These are phyloP conservation scores for Tetrax tetrax DNA, from an alignment of 2,113 vertebrate species.

Conservation along the genomic window DNA sequence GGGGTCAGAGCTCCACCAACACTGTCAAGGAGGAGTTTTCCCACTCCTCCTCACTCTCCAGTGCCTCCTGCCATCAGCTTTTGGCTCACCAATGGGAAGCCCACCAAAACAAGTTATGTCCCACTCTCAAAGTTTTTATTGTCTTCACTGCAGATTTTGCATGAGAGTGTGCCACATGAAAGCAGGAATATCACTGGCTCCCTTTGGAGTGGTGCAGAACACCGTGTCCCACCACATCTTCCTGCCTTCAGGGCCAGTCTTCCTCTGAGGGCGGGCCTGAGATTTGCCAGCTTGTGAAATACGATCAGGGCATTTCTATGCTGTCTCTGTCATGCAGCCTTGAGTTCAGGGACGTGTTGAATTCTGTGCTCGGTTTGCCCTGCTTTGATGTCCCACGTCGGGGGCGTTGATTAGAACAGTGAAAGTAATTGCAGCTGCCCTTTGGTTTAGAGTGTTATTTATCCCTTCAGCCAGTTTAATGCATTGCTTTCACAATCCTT, in stretches of 20 bases:
- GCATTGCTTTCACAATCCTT: neutral
- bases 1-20: slow-evolving; percentile 9
- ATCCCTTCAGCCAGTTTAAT: neutral
- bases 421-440: slow-evolving; percentile 1
- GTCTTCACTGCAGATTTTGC: neutral
- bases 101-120: neutral
- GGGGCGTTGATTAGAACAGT: neutral
- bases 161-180: neutral
- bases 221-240: neutral
- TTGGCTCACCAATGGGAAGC: neutral
- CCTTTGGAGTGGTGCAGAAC: neutral
- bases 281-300: slow-evolving; percentile 34
- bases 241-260: neutral
- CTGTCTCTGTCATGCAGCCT: slow-evolving; percentile 15
- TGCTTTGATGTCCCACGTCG: neutral
- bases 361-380: slow-evolving; percentile 6
- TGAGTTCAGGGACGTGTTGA: slow-evolving; percentile 1
- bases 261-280: neutral
- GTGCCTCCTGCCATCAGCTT: neutral
- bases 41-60: neutral
- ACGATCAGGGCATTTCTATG: neutral
- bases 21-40: neutral
- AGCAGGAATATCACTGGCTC: neutral
- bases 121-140: neutral
- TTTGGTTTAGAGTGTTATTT: neutral